A percentile compares a stretch with the other conserved stretches of the same genome.
Evolutionary conservation across 2,888 invertebrate genomes (phyloP).

Genomic region (Tachystola acroxantha): DNA sequence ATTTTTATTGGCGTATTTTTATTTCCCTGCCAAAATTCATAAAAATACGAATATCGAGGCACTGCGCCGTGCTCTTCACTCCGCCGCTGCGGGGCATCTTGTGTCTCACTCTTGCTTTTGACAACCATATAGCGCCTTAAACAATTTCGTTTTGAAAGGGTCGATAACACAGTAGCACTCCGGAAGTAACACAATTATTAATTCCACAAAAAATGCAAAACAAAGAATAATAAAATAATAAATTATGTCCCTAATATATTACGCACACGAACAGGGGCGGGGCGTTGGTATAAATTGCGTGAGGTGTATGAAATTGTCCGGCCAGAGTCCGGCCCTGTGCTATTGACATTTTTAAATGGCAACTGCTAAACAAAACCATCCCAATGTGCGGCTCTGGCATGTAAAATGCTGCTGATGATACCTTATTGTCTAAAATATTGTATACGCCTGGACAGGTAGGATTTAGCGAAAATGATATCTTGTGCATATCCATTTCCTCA

Average conservation of each 20-base stretch:
- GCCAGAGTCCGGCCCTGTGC: constrained; percentile 19
- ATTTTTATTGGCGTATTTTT: too few species aligned
- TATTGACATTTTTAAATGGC: constrained; percentile 43
- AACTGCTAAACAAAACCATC: constrained; percentile 26
- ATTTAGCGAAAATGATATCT: too few species aligned
- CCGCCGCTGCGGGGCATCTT: too few species aligned
- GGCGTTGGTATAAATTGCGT: constrained; percentile 15
- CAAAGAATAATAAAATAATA: constrained; percentile 21
- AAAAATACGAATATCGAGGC: too few species aligned
- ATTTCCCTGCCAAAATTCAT: too few species aligned
- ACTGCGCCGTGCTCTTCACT: too few species aligned
- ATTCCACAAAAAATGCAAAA: neutral
- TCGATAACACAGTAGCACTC: too few species aligned
- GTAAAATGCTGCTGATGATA: constrained; percentile 8
- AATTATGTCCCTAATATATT: constrained; percentile 35
- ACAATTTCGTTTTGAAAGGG: too few species aligned
- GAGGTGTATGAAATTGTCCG: neutral
- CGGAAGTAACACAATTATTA: constrained; percentile 18
- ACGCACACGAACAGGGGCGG: constrained; percentile 21
- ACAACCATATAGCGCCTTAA: too few species aligned
- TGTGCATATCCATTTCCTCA: too few species aligned
- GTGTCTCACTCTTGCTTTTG: too few species aligned
- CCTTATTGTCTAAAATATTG: constrained; percentile 9
- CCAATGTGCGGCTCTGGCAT: constrained; percentile 5
- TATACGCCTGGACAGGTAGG: too few species aligned